Percentiles rank a stretch among this genome's conserved stretches.
Evolutionary conservation across 2,888 invertebrate genomes (phyloP).

Genomic region (Shargacucullia verbasci): DNA sequence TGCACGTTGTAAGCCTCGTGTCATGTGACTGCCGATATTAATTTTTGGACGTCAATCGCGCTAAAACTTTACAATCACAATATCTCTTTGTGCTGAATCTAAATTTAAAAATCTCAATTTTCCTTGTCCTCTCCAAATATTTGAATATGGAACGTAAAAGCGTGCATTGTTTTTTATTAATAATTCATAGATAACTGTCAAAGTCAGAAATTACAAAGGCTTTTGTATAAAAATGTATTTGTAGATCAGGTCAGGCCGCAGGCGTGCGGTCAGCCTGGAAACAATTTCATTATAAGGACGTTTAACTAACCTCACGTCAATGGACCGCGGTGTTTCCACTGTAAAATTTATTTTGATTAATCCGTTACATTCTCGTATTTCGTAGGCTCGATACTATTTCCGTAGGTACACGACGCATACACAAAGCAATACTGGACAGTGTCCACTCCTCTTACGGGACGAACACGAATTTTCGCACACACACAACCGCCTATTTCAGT

Average conservation of each 20-base stretch:
- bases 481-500: constrained; percentile 76
- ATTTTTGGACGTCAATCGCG: constrained; percentile 15
- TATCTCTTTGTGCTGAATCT: constrained; percentile 7
- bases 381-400: constrained; percentile 74
- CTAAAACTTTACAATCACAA: not conserved
- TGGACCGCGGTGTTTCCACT: constrained; percentile 63
- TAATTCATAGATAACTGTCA: constrained; percentile 34
- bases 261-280: constrained; percentile 57
- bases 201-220: constrained; percentile 21
- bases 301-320: constrained; percentile 72
- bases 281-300: constrained; percentile 72
- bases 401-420: constrained; percentile 73
- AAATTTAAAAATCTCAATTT: constrained; percentile 8
- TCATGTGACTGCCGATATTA: constrained; percentile 15
- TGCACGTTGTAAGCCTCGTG: constrained; percentile 13
- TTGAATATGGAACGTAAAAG: constrained; percentile 23
- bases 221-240: constrained; percentile 19
- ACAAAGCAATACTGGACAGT: constrained; percentile 83
- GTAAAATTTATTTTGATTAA: constrained; percentile 83
- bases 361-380: constrained; percentile 66
- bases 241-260: constrained; percentile 15
- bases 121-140: constrained; percentile 3
- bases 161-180: constrained; percentile 15
- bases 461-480: constrained; percentile 86
- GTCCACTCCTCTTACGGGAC: constrained; percentile 81